Evolutionary conservation across 2,888 invertebrate species (phyloP), one percentile per base, ranked within the genome.

Genomic region (Drosophila falleni): DNA sequence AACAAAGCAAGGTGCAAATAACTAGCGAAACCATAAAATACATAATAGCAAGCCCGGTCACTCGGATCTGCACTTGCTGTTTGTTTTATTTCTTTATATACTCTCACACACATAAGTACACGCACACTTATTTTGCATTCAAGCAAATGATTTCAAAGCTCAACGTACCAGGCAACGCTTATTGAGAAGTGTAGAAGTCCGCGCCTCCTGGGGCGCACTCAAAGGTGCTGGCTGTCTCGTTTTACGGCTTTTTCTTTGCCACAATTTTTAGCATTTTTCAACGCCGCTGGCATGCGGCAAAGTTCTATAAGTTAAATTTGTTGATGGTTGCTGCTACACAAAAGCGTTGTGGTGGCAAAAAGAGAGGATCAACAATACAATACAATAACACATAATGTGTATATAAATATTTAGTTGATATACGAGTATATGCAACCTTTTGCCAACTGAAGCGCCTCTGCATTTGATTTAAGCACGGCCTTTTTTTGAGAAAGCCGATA

Each of bases 1-100:
- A 9, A 10, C 19, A 31, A 55, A 59, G 56, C 59, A 69, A 80
- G 71, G 75, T 81, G 87, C 29, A 29, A 23, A 67, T 49, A 69
- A 66, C 59, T 50, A 67, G 70, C 60, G 87, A 86, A 86, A 83
- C 86, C 88, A 87, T 86, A 87, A 81, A 86, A 81, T 79, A 74
- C 71, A 71, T 82, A 82, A 77, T 77, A 70, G 68, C 59, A 55
- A 65, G 62, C 51, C 55, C 79, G 81, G 75, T 81, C 81, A 69
- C 71, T 76, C 70, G 70, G 70, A 60, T 51, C 37, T 73, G 65
- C 60, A 60, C 47, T 47, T 69, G 49, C 44, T 69, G 44, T 60
- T 55, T 16, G 16, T n/a, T 31, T 23, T 19, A 31, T 71, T 50
- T 53, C 16, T 50, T 46, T 42, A 15, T 35, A 10, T 50, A 9